These are phyloP conservation scores for Acrocephalus arundinaceus DNA, from an alignment of 2,113 vertebrate species.

Conservation along the genomic window DNA sequence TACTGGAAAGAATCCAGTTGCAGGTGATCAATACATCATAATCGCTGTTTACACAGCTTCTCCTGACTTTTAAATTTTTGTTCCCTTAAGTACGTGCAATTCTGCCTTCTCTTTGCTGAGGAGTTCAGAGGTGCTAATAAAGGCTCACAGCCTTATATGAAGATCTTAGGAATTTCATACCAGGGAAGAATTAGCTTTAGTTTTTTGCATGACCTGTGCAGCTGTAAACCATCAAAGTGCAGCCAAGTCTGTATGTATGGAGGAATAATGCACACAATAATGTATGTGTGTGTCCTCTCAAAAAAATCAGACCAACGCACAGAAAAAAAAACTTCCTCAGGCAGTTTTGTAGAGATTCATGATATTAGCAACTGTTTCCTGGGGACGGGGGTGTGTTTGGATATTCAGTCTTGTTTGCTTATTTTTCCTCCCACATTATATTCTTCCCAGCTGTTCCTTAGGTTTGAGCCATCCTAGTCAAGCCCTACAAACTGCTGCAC, in stretches of 20 bases:
- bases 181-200: background rate
- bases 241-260: background rate
- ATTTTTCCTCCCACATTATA: background rate
- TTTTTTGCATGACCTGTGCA: background rate
- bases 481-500: background rate
- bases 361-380: background rate
- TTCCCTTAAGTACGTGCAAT: too few relatives aligned
- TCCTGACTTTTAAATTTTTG: background rate
- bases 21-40: background rate
- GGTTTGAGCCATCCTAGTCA: background rate
- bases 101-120: background rate
- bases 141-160: background rate
- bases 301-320: background rate
- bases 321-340: background rate
- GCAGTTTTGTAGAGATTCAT: background rate
- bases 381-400: background rate
- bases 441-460: background rate
- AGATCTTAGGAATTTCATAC: background rate
- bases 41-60: background rate
- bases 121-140: background rate
- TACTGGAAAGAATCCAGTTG: background rate
- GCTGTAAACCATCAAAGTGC: background rate
- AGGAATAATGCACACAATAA: background rate
- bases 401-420: background rate
- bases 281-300: accelerated